Evolutionary conservation across 1,140 invertebrate genomes (phyloP), one percentile per base, ranked within the genome.

Genomic region (Drosophila pallidifrons): DNA sequence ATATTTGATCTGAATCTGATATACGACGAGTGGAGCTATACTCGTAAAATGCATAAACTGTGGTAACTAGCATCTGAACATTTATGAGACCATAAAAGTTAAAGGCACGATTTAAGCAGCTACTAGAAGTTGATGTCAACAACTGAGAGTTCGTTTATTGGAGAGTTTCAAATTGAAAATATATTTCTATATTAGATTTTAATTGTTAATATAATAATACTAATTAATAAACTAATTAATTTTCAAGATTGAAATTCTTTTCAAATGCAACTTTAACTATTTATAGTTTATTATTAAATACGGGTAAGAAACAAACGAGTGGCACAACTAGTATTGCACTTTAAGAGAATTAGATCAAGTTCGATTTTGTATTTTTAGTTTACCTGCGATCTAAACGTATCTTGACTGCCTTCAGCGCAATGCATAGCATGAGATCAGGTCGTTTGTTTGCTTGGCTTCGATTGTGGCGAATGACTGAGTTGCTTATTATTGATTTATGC

Each of bases 401-500:
- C 46, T 76, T 65, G 74, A 76, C 68, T 76, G 67, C 68, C 67
- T 76, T 76, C 69, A 46, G 35, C 54, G 55, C 46, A 45, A 63
- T 55, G 65, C 61, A 45, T 46, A 57, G 32, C 51, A 73, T 74
- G 57, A 76, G 25, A 72, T 59, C 58, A 64, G 46, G 45, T 75
- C n/a, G 58, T 75, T 45, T 51, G 15, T 35, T 61, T 41, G 8
- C 7, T 61, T 41, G n/a, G 25, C 55, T 28, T 11, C 8, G 57
- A 61, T 10, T 25, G 55, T 46, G 57, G 61, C 6, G 30, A 54
- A 54, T 47, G 51, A 67, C 58, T 82, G 28, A 66, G 69, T 61
- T 77, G 67, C 47, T 54, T 79, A 77, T 74, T 85, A 81, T 88
- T 90, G 86, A 90, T 85, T 88, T 90, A 89, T 89, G 77, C 68